Base-by-base conservation (phyloP, 2,797 vertebrate species). In the Arnoldichthys spilopterus region DNA sequence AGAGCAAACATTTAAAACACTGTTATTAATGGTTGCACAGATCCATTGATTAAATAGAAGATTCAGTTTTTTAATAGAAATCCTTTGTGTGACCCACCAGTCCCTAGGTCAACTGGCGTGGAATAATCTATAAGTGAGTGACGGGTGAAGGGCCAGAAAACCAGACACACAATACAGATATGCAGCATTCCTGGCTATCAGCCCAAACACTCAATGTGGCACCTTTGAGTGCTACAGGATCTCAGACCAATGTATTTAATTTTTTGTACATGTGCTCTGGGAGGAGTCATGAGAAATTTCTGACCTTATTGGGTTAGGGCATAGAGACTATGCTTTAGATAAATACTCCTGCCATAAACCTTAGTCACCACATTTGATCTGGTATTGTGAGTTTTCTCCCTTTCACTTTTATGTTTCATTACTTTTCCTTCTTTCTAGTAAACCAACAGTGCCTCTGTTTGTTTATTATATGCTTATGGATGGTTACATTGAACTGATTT, bases 281-380 rank as follows among this genome's bases (percentile, higher is more conserved):
- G 83, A 68, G 71, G 84, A 86, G 59, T 88, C 84, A 87, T 82
- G 85, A 84, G 86, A 85, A 81, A 68, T 20, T 49, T 83, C 84
- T 76, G 91, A 88, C 92, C 91, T 91, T 90, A 87, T 91, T 89
- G 83, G 91, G 91, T 79, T 83, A 90, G 85, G 84, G 87, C 80
- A 89, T 85, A 49, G 63, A 86, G 86, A 85, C 91, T 94, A 94
- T 93, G 94, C 86, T 93, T 91, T 87, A 88, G 87, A 91, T 90
- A 62, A 32, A 62, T 32, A 62, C 8, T 8, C 59, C 2, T 62
- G 49, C 16, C 30, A 78, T 87, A 80, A 74, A 89, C 72, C 24
- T 74, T 73, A 85, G 86, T 87, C 82, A 83, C 58, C 43, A 72
- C 62, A 80, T 87, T 86, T 86, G 83, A 85, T 83, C 88, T 88